A percentile compares a stretch with the other conserved stretches of the same genome.
These are phyloP conservation scores for Sarcophaga caerulescens DNA, from an alignment of 2,888 invertebrate species.

Conservation along the genomic window DNA sequence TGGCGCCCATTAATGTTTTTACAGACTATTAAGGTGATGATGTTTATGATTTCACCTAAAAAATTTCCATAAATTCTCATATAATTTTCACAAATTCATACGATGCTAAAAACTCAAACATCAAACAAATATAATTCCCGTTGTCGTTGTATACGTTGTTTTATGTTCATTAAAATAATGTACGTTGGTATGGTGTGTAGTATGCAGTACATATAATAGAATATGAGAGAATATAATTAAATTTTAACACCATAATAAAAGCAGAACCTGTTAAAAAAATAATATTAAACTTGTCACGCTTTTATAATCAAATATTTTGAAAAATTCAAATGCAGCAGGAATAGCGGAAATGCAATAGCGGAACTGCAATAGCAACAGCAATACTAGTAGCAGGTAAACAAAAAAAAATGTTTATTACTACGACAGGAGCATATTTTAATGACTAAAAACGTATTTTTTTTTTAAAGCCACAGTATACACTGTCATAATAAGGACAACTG, in stretches of 20 bases:
- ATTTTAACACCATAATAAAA: slow-evolving; percentile 45
- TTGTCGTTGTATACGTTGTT: not conserved
- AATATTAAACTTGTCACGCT: slow-evolving; percentile 57
- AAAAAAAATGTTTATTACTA: slow-evolving; percentile 1
- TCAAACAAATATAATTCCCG: too few species aligned
- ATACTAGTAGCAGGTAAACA: slow-evolving; percentile 45
- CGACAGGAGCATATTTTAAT: slow-evolving; percentile 23
- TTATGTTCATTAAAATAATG: not conserved
- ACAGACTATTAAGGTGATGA: too few species aligned
- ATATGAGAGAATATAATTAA: slow-evolving; percentile 40
- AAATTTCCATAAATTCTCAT: too few species aligned
- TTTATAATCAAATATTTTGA: slow-evolving; percentile 34
- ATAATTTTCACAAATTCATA: too few species aligned
- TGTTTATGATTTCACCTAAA: too few species aligned
- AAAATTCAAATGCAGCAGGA: slow-evolving; percentile 22
- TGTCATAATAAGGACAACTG: not conserved
- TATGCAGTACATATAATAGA: not conserved
- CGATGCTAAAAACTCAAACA: too few species aligned
- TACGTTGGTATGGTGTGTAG: not conserved
- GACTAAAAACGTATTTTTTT: not conserved
- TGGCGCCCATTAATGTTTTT: too few species aligned
- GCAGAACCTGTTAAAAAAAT: slow-evolving; percentile 37
- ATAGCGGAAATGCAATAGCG: not conserved
- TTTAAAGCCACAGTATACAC: slow-evolving; percentile 11
- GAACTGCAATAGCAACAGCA: not conserved